Conservation (phyloP, 1,140 invertebrate genomes). For the Bemisia tabaci region DNA sequence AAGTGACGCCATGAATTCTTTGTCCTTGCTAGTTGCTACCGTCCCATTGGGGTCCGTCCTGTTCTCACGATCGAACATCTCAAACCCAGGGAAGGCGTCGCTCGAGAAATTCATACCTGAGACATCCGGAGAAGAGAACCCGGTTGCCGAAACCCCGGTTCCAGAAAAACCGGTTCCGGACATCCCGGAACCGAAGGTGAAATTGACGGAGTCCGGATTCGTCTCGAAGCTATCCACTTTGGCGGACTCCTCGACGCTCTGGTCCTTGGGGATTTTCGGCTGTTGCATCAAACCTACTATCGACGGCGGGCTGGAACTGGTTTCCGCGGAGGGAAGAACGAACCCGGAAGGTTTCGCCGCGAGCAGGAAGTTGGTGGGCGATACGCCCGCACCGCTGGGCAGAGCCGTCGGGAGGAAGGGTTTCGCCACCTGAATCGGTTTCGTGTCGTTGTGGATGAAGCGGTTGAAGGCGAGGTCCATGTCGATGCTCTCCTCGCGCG, state of each 20-base stretch:
- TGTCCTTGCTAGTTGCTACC: too few species aligned
- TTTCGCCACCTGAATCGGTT: not conserved
- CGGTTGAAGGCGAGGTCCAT: not conserved
- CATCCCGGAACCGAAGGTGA: not conserved
- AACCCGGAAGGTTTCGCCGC: not conserved
- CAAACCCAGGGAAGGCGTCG: not conserved
- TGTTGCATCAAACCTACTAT: not conserved
- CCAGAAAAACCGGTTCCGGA: not conserved
- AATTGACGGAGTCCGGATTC: too few species aligned
- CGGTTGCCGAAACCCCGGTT: too few species aligned
- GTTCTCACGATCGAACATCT: not conserved
- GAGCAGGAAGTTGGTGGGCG: not conserved
- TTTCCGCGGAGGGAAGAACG: not conserved
- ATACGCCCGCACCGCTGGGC: not conserved
- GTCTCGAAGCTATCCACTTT: not conserved
- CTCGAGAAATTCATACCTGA: too few species aligned
- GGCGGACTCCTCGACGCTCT: not conserved
- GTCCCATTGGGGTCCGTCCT: not conserved
- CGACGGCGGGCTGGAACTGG: not conserved
- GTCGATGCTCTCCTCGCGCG: not conserved
- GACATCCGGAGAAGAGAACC: too few species aligned
- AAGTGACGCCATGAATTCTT: not conserved
- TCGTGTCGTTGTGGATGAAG: not conserved
- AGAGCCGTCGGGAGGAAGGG: not conserved
- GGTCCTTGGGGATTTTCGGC: not conserved